Evolutionary conservation across 2,797 vertebrate genomes (phyloP), one percentile per base, ranked within the genome.

Genomic region (Lepilemur ruficaudatus): DNA sequence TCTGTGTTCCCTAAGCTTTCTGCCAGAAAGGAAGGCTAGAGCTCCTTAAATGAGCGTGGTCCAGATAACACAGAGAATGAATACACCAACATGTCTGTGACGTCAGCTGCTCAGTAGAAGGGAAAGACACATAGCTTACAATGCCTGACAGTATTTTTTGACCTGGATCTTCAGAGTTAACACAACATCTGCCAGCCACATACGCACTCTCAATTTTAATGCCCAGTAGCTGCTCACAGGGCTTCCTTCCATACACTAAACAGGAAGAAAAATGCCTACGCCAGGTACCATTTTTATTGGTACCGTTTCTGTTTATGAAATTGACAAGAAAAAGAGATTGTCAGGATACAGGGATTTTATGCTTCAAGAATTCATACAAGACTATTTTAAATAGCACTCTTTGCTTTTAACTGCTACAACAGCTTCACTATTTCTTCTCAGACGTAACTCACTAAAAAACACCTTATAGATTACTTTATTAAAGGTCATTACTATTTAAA

Each of bases 401-500:
- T 82, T 30, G 72, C 18, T 90, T 84, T 82, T 35, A 84, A 90
- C 38, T 88, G 89, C 30, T 63, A 11, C 30, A 79, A 79, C 46
- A 84, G 13, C 9, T n/a, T 78, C 30, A 4, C 17, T 59, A 18
- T 30, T 80, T 76, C 23, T 90, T 93, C 43, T 86, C 25, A 55
- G 69, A 70, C 1, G 38, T 41, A 94, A 78, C 38, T 86, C 50
- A 93, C 5, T 63, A 43, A 87, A 65, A 23, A 80, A 84, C 18
- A 87, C 10, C 43, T 89, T 57, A 80, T 32, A 55, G 73, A 61
- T 72, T 50, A 65, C 65, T 73, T 89, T 96, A 84, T 78, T 96
- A 72, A 83, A 94, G 18, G 52, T 57, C 35, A 89, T 79, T 69
- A 87, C n/a, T 79, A 79, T 79, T 87, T 87, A 88, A 91, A 95